Evolutionary conservation across 2,888 invertebrate species (phyloP).

Genomic region (Agrotis segetum): DNA sequence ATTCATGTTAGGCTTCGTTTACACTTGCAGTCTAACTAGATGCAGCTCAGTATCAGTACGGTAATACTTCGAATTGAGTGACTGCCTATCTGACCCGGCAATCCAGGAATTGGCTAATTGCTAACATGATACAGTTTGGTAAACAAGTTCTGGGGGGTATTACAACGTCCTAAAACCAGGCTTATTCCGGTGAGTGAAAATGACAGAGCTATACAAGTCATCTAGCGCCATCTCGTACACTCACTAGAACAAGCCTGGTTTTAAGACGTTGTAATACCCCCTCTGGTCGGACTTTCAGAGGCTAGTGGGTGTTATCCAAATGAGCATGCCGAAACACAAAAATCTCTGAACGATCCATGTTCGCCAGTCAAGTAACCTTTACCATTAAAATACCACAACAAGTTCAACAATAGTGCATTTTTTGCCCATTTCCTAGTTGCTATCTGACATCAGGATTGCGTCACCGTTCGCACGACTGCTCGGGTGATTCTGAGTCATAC

Average conservation of each 20-base stretch:
- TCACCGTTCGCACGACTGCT: slow-evolving; percentile 58
- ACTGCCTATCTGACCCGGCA: not conserved
- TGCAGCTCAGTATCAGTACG: not conserved
- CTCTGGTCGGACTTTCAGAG: too few species aligned
- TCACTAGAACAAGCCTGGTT: too few species aligned
- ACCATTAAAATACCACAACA: slow-evolving; percentile 46
- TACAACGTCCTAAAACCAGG: too few species aligned
- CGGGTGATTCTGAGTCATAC: slow-evolving; percentile 52
- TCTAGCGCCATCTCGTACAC: too few species aligned
- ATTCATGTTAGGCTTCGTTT: not conserved
- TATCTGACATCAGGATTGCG: slow-evolving; percentile 67
- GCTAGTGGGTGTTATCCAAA: not conserved
- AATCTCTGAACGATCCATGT: slow-evolving; percentile 6
- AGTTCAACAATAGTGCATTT: slow-evolving; percentile 64
- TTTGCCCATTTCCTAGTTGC: slow-evolving; percentile 60
- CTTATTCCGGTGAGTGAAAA: too few species aligned
- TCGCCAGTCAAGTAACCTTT: slow-evolving; percentile 43
- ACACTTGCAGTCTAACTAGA: not conserved
- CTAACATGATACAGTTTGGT: not conserved
- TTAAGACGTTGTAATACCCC: too few species aligned
- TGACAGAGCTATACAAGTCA: too few species aligned
- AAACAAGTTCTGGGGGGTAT: not conserved
- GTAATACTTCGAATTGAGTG: not conserved
- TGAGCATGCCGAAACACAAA: not conserved
- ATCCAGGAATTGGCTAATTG: not conserved